Evolutionary conservation across 2,797 vertebrate species (phyloP), one percentile per base, ranked within the genome.

Genomic region (Spheniscus humboldti): DNA sequence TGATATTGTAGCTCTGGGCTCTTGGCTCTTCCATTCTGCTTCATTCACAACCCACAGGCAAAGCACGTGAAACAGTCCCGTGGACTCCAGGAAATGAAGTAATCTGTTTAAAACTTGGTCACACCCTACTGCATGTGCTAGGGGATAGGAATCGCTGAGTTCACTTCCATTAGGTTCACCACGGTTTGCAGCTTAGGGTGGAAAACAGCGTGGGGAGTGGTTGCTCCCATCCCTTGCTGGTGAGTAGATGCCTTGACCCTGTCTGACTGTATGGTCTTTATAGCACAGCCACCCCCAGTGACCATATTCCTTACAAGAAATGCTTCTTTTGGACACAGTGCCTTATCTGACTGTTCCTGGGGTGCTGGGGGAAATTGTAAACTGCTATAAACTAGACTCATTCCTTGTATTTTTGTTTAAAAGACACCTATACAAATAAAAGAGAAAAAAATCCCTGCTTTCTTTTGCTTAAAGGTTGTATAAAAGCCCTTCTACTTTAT

Each of bases 31-130:
- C 66, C 53, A 14, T 39, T 92, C 53, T 69, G 55, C 31, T 55
- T 30, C 28, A 24, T 56, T 85, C 71, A 69, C n/a, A 78, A 6
- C 13, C 7, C 22, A 59, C 59, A 75, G 30, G 27, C 14, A 59
- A 52, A 73, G 37, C 3, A 25, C 0, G 0, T 22, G 17, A 31
- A 59, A 43, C 19, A 28, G 52, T 22, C 15, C 48, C 3, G 1
- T 9, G 55, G 81, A 55, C 10, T 52, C 31, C 59, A 79, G 74
- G 33, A 87, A 75, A 88, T 5, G 9, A 75, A 78, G 27, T 9
- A 53, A 47, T 35, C 30, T n/a, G 2, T 76, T 85, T 66, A 82
- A 83, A 88, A 10, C 33, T 47, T 47, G 30, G 18, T 76, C 37
- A 76, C 52, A 81, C 35, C 37, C 60, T 43, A 12, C 43, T 59